Base-by-base conservation (phyloP, 2,888 invertebrate species). In the Meliscaeva auricollis region DNA sequence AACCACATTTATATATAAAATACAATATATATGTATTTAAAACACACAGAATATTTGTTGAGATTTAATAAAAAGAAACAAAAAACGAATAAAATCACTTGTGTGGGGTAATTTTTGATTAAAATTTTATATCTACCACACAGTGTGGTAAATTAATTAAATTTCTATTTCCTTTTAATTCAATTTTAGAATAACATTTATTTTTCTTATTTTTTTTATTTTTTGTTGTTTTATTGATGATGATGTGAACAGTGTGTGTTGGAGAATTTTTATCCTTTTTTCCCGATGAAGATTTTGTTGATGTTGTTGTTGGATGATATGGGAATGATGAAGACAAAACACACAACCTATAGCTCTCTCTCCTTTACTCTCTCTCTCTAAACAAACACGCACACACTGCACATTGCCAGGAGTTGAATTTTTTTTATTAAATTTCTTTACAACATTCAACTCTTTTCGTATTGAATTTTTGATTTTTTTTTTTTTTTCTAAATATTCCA, bases 311-410 rank as follows among this genome's bases (percentile, higher is more conserved):
- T 50, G 52, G 48, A 38, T 11, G 38, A 11, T 38, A 83, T 79
- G 79, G 79, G 70, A 79, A 79, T 70, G 66, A 52, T 48, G 74
- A 13, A 74, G 69, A 77, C 70, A 79, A 64, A 70, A 64, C 13
- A 20, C 32, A 48, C 32, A 50, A 20, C 9, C 5, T 11, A 38
- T 20, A 32, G 44, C 44, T 17, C 80, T 70, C 66, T 62, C 80
- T 80, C 38, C 13, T 38, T 62, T 64, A 52, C 80, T 60, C 52
- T 41, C 50, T 17, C 80, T 75, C 66, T 62, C 80, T 84, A 84
- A 84, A 84, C 84, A 84, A 84, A 80, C 79, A 84, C 84, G 84
- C 80, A 84, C 84, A 84, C 79, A 84, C 64, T 80, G 75, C 75
- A 84, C 74, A 52, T 60, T 77, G 69, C 70, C 54, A 56, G 48